Conservation (phyloP, 1,140 invertebrate species). For the Orius laevigatus region DNA sequence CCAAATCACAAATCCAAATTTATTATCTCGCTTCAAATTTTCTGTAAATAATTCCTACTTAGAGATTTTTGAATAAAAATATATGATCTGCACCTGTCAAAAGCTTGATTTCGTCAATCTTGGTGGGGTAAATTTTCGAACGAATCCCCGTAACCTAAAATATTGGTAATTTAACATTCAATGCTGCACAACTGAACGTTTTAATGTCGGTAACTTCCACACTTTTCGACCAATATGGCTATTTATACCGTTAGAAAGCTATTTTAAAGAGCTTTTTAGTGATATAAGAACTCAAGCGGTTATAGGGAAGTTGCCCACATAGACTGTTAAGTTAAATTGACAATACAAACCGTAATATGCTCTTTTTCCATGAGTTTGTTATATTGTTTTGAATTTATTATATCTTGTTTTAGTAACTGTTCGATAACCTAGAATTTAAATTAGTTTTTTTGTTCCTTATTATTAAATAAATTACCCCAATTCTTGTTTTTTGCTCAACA, state of each 20-base stretch:
- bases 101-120: slow-evolving; percentile 12
- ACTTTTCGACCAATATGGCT: too few relatives aligned
- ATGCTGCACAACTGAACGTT: not conserved
- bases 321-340: too few relatives aligned
- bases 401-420: slow-evolving; percentile 36
- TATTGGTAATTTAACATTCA: not conserved
- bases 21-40: slow-evolving; percentile 36
- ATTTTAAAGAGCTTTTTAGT: too few relatives aligned
- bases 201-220: too few relatives aligned
- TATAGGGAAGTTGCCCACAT: too few relatives aligned
- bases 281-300: too few relatives aligned
- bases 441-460: slow-evolving; percentile 1
- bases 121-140: not conserved
- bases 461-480: slow-evolving; percentile 28
- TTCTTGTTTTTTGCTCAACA: slow-evolving; percentile 35
- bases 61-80: not conserved
- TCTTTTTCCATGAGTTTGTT: slow-evolving; percentile 30
- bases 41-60: slow-evolving; percentile 26
- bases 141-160: not conserved
- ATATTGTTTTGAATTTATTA: slow-evolving; percentile 39
- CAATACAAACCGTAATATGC: slow-evolving; percentile 13
- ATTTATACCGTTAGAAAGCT: too few relatives aligned
- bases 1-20: slow-evolving; percentile 42
- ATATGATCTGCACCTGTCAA: slow-evolving; percentile 7
- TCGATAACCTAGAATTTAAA: slow-evolving; percentile 27